Evolutionary conservation across 2,888 invertebrate genomes (phyloP).

Genomic region (Lasioglossum zephyrum): DNA sequence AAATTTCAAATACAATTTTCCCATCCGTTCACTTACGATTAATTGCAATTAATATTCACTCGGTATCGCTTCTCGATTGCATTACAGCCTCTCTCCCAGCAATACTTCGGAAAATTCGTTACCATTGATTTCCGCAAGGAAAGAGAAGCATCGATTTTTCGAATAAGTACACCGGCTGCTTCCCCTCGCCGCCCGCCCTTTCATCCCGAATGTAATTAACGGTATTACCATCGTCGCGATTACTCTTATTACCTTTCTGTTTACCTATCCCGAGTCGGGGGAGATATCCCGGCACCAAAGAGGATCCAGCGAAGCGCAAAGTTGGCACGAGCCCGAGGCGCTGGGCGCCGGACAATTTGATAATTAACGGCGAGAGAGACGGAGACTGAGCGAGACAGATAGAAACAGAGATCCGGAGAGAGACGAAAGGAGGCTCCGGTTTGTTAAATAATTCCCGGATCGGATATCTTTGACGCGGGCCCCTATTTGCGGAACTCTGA

Average conservation of each 20-base stretch:
- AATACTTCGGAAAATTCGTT: background rate
- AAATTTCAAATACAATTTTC: background rate
- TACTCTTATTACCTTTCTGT: slow-evolving; percentile 9
- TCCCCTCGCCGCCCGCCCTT: background rate
- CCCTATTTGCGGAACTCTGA: slow-evolving; percentile 65
- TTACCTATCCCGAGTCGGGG: background rate
- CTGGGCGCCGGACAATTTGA: slow-evolving; percentile 52
- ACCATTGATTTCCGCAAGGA: background rate
- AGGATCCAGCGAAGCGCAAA: background rate
- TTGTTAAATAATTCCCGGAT: slow-evolving; percentile 66
- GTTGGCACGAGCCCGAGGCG: slow-evolving; percentile 11
- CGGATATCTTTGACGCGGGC: slow-evolving; percentile 63
- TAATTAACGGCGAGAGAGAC: slow-evolving; percentile 62
- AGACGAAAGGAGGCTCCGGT: slow-evolving; percentile 16
- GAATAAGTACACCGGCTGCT: background rate
- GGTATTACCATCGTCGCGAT: slow-evolving; percentile 15
- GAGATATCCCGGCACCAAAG: slow-evolving; percentile 5
- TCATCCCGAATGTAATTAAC: slow-evolving; percentile 12
- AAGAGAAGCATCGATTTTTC: background rate
- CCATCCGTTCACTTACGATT: background rate
- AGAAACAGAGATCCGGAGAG: background rate
- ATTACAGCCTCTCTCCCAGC: background rate
- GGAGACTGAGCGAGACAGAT: background rate
- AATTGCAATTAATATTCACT: background rate
- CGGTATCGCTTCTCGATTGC: background rate